phyloP scores from a whole-genome alignment of 1,140 invertebrate species.

The Drosophila pseudoobscura region DNA sequence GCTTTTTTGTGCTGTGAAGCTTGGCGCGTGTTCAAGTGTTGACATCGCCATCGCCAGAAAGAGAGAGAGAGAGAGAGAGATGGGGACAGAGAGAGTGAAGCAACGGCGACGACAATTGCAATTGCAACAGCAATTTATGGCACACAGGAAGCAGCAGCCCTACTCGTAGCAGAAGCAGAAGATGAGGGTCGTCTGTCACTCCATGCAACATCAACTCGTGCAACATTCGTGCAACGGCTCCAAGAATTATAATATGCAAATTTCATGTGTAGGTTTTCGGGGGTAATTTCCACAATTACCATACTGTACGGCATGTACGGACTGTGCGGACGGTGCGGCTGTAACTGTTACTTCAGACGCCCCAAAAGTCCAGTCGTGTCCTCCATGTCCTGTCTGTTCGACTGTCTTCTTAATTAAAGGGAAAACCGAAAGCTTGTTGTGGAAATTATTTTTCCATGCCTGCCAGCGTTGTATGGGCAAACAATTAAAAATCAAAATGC shows the following conservation, averaged over 20 bases:
- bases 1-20: slow-evolving; percentile 53
- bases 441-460: slow-evolving; percentile 69
- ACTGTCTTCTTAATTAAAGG: slow-evolving; percentile 63
- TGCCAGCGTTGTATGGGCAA: slow-evolving; percentile 61
- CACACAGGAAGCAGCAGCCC: slow-evolving; percentile 6
- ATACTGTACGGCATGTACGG: background rate
- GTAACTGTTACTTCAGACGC: background rate
- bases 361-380: no score
- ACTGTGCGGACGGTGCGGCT: background rate
- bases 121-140: slow-evolving; percentile 70
- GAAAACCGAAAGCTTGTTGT: slow-evolving; percentile 45
- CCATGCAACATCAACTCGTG: slow-evolving; percentile 22
- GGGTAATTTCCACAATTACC: slow-evolving; percentile 65
- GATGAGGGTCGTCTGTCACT: slow-evolving; percentile 48
- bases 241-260: slow-evolving; percentile 72
- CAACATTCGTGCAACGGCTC: slow-evolving; percentile 7
- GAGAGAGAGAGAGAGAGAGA: background rate
- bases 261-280: slow-evolving; percentile 59
- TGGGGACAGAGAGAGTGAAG: background rate
- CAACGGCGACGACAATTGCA: slow-evolving; percentile 60
- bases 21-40: slow-evolving; percentile 78
- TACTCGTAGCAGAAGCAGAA: slow-evolving; percentile 12
- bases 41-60: slow-evolving; percentile 50
- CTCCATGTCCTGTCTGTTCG: slow-evolving; percentile 7
- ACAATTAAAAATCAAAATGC: slow-evolving; percentile 81